Percentiles rank a stretch among this genome's conserved stretches.
These are phyloP conservation scores for Drosophila anceps DNA, from an alignment of 2,888 invertebrate species.

Conservation along the genomic window DNA sequence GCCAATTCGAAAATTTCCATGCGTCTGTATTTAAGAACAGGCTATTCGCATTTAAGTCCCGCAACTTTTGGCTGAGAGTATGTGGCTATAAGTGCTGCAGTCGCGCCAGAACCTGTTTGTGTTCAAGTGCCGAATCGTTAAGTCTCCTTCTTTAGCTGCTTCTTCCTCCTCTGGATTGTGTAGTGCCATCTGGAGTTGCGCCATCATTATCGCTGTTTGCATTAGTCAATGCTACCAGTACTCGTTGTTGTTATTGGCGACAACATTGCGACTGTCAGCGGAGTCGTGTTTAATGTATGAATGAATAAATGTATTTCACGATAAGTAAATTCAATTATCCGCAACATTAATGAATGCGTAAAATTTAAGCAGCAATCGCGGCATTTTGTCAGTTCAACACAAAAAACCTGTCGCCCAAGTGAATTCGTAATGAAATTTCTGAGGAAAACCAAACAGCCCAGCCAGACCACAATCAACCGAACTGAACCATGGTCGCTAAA, in stretches of 20 bases:
- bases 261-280: conserved; percentile 28
- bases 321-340: conserved; percentile 81
- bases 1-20: conserved; percentile 8
- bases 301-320: conserved; percentile 78
- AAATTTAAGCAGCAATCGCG: conserved; percentile 69
- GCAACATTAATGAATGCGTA: conserved; percentile 78
- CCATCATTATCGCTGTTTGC: conserved; percentile 50
- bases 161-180: conserved; percentile 19
- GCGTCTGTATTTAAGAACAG: conserved; percentile 22
- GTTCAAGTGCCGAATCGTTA: conserved; percentile 42
- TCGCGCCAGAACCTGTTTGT: conserved; percentile 50
- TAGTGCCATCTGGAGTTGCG: conserved; percentile 24
- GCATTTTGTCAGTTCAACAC: conserved; percentile 49
- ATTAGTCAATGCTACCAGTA: conserved; percentile 36
- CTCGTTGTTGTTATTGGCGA: conserved; percentile 26
- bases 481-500: conserved; percentile 1
- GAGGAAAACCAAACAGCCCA: conserved; percentile 5
- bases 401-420: conserved; percentile 51
- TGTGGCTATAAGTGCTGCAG: conserved; percentile 1
- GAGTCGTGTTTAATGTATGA: conserved; percentile 49
- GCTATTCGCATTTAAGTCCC: conserved; percentile 39
- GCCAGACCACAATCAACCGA: conserved; percentile 14
- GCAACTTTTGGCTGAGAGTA: conserved; percentile 9
- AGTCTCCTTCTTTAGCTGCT: conserved; percentile 7
- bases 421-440: conserved; percentile 69